These are phyloP conservation scores for Xiphophorus hellerii DNA, from an alignment of 2,113 vertebrate species.

Conservation along the genomic window DNA sequence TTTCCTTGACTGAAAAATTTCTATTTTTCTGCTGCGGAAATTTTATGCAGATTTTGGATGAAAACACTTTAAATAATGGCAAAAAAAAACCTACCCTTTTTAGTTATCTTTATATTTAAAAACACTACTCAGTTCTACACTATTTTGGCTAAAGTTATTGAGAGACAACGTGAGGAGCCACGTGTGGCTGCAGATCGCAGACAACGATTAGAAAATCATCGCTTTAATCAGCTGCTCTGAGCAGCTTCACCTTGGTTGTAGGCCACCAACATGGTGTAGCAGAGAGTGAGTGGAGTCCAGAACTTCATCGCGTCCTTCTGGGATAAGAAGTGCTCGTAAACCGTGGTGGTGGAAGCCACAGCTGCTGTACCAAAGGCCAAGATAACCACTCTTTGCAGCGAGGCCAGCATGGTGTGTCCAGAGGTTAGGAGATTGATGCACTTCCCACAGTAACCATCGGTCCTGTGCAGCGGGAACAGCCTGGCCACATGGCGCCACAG, in stretches of 20 bases:
- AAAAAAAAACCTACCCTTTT: not conserved
- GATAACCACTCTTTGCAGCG: conserved; percentile 75
- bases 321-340: conserved; percentile 87
- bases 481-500: conserved; percentile 76
- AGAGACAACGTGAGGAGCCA: not conserved
- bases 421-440: conserved; percentile 85
- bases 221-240: not conserved
- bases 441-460: conserved; percentile 81
- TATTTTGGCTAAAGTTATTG: not conserved
- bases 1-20: too few relatives aligned
- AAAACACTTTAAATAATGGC: too few relatives aligned
- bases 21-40: too few relatives aligned
- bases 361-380: conserved; percentile 80
- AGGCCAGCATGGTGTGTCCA: conserved; percentile 70
- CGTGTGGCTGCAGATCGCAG: too few relatives aligned
- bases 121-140: not conserved
- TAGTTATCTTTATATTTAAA: not conserved
- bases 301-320: conserved; percentile 85
- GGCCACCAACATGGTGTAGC: conserved; percentile 86
- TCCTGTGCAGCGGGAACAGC: conserved; percentile 85
- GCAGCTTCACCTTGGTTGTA: conserved; percentile 85
- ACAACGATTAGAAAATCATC: not conserved
- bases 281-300: conserved; percentile 89
- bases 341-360: conserved; percentile 78
- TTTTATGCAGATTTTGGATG: too few relatives aligned